These are phyloP conservation scores for Microcebus griseorufus DNA, from an alignment of 2,113 vertebrate genomes.

Conservation along the genomic window DNA sequence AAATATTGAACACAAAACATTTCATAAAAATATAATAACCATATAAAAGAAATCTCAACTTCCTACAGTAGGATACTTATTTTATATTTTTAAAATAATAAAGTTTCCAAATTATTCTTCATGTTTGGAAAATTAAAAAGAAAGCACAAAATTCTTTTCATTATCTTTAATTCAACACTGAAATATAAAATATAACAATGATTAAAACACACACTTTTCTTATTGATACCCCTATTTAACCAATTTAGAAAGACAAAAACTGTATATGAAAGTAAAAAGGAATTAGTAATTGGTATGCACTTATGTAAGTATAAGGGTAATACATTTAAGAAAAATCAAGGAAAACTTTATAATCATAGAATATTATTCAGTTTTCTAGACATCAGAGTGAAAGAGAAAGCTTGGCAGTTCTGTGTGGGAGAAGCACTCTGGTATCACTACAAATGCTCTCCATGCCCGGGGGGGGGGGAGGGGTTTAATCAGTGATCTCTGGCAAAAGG, in stretches of 20 bases:
- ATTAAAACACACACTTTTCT: background rate
- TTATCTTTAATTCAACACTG: slow-evolving; percentile 14
- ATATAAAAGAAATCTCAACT: background rate
- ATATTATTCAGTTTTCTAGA: slow-evolving; percentile 10
- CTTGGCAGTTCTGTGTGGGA: background rate
- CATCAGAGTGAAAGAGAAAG: background rate
- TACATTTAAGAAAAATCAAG: slow-evolving; percentile 1
- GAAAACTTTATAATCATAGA: background rate
- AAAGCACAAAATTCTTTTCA: background rate
- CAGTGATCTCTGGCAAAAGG: background rate
- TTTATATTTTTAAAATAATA: slow-evolving; percentile 18
- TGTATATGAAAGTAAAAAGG: background rate
- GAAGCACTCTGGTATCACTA: background rate
- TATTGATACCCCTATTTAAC: background rate
- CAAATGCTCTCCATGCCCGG: background rate
- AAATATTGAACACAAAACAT: background rate
- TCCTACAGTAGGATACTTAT: background rate
- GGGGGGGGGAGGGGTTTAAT: background rate
- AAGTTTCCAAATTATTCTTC: background rate
- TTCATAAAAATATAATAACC: background rate
- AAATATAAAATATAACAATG: background rate
- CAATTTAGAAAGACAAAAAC: slow-evolving; percentile 1
- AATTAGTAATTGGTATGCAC: background rate
- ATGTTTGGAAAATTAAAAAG: background rate
- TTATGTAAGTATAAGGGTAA: background rate